Base-by-base conservation (phyloP, 1,140 invertebrate species). In the Elymnias hypermnestra region DNA sequence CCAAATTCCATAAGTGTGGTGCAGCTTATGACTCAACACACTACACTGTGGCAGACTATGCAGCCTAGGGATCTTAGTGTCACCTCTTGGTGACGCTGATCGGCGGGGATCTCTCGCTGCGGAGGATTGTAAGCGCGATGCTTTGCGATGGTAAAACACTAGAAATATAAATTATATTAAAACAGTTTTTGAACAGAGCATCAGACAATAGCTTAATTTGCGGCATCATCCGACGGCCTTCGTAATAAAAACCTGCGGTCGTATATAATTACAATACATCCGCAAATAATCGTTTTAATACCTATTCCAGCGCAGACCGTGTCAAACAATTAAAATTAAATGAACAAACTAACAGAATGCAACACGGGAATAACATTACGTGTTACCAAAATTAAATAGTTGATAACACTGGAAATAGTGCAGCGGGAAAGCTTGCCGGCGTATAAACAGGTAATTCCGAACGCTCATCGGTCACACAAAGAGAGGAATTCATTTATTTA, bases 401-500 rank as follows among this genome's bases (percentile, higher is more conserved):
- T 40, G 25, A 41, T 42, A 42, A 38, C 14, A 43, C n/a, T 17
- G 40, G 23, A n/a, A 15, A 50, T 36, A 19, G 38, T 37, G 38
- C 26, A 37, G 19, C 28, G 17, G n/a, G 14, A 38, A 29, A 19
- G 12, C 7, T 22, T 28, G 25, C 31, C 12, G 17, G 15, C 18
- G 14, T 38, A 40, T 40, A 40, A 38, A 46, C 44, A 29, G 23
- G 14, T 19, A 17, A 31, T 29, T 29, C 22, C 22, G 26, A 46
- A 19, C 26, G 23, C 13, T 25, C 31, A 31, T 18, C 31, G 21
- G 26, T 17, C 29, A 26, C 3, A 42, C 33, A 50, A 38, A 51
- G 33, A 35, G 18, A n/a, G 26, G 22, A 22, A 40, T 44, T 44
- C 49, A 44, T 52, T 52, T 52, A 44, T 29, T 10, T 10, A 28